These are phyloP conservation scores for Scomber japonicus DNA, from an alignment of 2,113 vertebrate species.

Conservation along the genomic window DNA sequence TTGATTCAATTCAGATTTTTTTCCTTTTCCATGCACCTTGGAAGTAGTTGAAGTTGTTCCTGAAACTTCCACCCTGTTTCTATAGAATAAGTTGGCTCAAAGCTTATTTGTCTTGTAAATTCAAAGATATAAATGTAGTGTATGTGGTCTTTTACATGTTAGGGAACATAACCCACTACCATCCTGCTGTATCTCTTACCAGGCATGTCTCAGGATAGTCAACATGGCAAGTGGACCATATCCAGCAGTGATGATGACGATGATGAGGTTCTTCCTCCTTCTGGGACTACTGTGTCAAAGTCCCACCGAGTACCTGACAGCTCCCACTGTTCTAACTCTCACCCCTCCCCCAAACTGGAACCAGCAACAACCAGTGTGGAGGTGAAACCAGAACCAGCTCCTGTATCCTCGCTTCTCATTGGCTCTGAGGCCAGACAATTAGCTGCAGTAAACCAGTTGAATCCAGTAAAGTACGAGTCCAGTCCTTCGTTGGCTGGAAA, in stretches of 20 bases:
- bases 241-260: slow-evolving; percentile 97
- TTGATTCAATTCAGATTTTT: too few species aligned
- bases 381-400: slow-evolving; percentile 71
- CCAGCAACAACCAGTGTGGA: slow-evolving; percentile 9
- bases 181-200: neutral
- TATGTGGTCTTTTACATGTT: too few species aligned
- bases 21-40: too few species aligned
- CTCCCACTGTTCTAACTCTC: slow-evolving; percentile 14
- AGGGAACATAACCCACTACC: neutral
- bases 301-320: neutral
- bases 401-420: slow-evolving; percentile 49
- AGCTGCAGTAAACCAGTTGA: slow-evolving; percentile 83
- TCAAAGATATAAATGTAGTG: too few species aligned
- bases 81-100: too few species aligned
- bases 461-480: slow-evolving; percentile 79
- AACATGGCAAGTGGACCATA: slow-evolving; percentile 92
- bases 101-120: neutral
- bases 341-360: slow-evolving; percentile 12
- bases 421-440: slow-evolving; percentile 90
- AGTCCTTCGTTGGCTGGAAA: slow-evolving; percentile 77
- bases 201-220: slow-evolving; percentile 89
- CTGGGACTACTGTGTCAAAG: slow-evolving; percentile 45
- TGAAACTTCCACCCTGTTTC: too few species aligned
- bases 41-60: too few species aligned
- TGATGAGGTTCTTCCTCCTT: slow-evolving; percentile 70